Percentiles rank a stretch among this genome's conserved stretches.
These are phyloP conservation scores for Drosophila planitibia DNA, from an alignment of 2,888 invertebrate genomes.

Conservation along the genomic window DNA sequence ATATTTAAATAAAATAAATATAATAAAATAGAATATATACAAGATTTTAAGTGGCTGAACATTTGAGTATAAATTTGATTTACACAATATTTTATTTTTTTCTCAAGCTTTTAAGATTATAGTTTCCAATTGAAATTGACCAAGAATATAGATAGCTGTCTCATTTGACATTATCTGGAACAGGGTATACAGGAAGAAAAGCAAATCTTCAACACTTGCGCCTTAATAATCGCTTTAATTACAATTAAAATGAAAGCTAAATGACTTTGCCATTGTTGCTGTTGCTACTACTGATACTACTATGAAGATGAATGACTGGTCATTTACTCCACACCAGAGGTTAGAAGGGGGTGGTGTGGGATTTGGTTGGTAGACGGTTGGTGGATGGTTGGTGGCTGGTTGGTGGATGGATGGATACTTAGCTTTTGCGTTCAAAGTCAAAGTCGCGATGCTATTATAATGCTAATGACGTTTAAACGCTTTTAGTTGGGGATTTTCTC, in stretches of 20 bases:
- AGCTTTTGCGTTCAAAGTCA: constrained; percentile 44
- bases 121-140: neutral
- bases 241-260: constrained; percentile 71
- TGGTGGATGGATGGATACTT: constrained; percentile 9
- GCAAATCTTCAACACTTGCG: constrained; percentile 32
- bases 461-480: constrained; percentile 76
- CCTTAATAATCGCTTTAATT: constrained; percentile 75
- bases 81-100: too few species aligned
- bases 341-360: neutral
- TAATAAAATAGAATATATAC: neutral
- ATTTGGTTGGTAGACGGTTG: neutral
- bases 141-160: neutral
- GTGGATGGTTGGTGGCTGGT: constrained; percentile 1
- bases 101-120: neutral
- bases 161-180: neutral
- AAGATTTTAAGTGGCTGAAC: fast-evolving
- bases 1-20: neutral
- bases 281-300: constrained; percentile 26
- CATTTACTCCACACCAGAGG: constrained; percentile 37
- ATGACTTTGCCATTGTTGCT: constrained; percentile 50
- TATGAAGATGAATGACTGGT: constrained; percentile 62
- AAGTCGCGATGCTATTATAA: constrained; percentile 66
- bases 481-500: constrained; percentile 43
- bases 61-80: neutral
- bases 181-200: neutral